phyloP scores from a whole-genome alignment of 2,113 vertebrate species.

The Myotis davidii region DNA sequence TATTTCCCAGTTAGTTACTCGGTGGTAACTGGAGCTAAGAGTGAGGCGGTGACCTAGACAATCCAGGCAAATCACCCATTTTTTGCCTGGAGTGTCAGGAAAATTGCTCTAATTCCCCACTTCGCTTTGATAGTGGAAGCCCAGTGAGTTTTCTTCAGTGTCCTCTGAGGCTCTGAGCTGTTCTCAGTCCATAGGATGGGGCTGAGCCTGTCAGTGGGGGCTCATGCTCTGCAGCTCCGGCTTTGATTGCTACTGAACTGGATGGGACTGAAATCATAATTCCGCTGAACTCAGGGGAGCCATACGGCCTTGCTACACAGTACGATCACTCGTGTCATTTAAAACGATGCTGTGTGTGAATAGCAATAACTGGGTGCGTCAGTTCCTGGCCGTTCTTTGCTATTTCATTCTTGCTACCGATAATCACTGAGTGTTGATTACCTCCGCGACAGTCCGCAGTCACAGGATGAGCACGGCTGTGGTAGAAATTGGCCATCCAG shows the following conservation, averaged over 20 bases:
- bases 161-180: not conserved
- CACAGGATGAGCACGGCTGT: accelerated
- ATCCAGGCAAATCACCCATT: constrained; percentile 63
- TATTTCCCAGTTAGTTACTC: constrained; percentile 51
- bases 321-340: not conserved
- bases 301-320: not conserved
- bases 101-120: constrained; percentile 71
- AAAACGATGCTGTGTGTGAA: not conserved
- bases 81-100: constrained; percentile 67
- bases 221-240: not conserved
- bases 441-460: accelerated
- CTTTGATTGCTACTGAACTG: constrained; percentile 48
- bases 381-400: not conserved
- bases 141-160: not conserved
- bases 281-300: not conserved
- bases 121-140: constrained; percentile 26
- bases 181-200: not conserved
- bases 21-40: constrained; percentile 44
- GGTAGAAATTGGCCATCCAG: not conserved
- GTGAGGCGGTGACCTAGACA: constrained; percentile 61
- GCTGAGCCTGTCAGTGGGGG: not conserved
- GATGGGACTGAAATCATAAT: constrained; percentile 58
- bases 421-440: not conserved
- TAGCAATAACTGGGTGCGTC: not conserved
- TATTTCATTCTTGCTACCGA: not conserved